A percentile compares a stretch with the other conserved stretches of the same genome.
phyloP scores from a whole-genome alignment of 2,797 vertebrate species.

The Bradypus variegatus region DNA sequence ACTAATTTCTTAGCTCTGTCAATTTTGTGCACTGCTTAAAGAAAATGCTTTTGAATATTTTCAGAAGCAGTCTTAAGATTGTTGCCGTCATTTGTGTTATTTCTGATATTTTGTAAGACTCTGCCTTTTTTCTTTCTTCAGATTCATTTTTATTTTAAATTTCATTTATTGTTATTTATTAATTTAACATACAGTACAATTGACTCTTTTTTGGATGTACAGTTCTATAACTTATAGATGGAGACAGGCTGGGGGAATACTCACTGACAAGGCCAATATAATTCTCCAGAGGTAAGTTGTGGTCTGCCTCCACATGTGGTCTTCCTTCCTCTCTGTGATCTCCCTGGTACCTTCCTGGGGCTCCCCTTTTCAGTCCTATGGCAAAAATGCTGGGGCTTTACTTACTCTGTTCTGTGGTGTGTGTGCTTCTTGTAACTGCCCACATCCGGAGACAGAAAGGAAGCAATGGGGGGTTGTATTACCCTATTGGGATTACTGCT shows the following conservation, averaged over 20 bases:
- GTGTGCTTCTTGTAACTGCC: not conserved
- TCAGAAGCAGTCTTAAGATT: not conserved
- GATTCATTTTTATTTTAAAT: not conserved
- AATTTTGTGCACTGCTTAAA: constrained; percentile 6
- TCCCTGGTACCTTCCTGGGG: not conserved
- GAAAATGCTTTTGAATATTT: constrained; percentile 15
- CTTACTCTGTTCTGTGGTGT: not conserved
- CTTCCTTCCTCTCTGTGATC: not conserved
- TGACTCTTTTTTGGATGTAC: not conserved
- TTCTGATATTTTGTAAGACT: not conserved
- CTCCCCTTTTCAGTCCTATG: not conserved
- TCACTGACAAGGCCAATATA: no score
- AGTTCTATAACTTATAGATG: not conserved
- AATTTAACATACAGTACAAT: not conserved
- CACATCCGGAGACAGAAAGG: not conserved
- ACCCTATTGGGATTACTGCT: not conserved
- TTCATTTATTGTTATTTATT: not conserved
- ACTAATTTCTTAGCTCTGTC: not conserved
- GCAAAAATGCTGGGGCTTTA: not conserved
- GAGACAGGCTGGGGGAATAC: no score
- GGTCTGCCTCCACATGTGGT: no score
- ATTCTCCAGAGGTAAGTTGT: no score
- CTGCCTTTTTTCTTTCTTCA: not conserved
- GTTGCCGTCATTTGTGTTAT: not conserved
- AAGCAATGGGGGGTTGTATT: not conserved